A percentile compares a stretch with the other conserved stretches of the same genome.
Conservation (phyloP, 1,140 invertebrate genomes). For the Bactericera cockerelli region DNA sequence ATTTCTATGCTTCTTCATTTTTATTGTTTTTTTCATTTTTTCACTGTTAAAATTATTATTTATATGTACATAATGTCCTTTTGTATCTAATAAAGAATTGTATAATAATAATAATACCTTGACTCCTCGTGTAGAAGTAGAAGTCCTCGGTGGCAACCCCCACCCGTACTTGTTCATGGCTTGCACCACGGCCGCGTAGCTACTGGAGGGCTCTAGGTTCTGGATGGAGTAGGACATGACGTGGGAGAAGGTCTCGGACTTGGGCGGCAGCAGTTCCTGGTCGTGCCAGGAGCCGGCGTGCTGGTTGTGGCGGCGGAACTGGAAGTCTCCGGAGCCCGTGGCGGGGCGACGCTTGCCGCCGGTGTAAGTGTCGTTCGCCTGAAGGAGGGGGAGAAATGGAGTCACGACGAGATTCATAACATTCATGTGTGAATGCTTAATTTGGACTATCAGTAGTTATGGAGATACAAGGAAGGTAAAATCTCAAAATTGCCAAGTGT, state of each 20-base stretch:
- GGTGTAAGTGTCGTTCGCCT: slow-evolving; percentile 47
- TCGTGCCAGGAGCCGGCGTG: slow-evolving; percentile 56
- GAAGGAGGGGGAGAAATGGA: slow-evolving; percentile 19
- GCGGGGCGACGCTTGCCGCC: neutral
- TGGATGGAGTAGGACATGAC: slow-evolving; percentile 39
- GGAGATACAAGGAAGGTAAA: too few species aligned
- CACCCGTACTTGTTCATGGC: slow-evolving; percentile 49
- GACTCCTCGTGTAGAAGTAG: slow-evolving; percentile 23
- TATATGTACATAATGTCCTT: too few species aligned
- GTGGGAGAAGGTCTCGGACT: slow-evolving; percentile 33
- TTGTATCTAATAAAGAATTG: too few species aligned
- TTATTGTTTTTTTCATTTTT: too few species aligned
- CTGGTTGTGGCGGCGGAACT: slow-evolving; percentile 29
- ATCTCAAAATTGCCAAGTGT: too few species aligned
- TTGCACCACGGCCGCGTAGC: slow-evolving; percentile 45
- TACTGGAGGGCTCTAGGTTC: slow-evolving; percentile 38
- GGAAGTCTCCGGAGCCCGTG: neutral
- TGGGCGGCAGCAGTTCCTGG: slow-evolving; percentile 29
- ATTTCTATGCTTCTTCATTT: too few species aligned
- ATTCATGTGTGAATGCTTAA: too few species aligned
- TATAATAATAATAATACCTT: too few species aligned
- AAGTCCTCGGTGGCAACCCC: slow-evolving; percentile 35
- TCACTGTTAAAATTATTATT: too few species aligned
- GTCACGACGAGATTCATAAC: neutral
- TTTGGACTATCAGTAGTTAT: too few species aligned